A percentile compares a stretch with the other conserved stretches of the same genome.
Conservation (phyloP, 1,140 invertebrate genomes). For the Fopius arisanus region DNA sequence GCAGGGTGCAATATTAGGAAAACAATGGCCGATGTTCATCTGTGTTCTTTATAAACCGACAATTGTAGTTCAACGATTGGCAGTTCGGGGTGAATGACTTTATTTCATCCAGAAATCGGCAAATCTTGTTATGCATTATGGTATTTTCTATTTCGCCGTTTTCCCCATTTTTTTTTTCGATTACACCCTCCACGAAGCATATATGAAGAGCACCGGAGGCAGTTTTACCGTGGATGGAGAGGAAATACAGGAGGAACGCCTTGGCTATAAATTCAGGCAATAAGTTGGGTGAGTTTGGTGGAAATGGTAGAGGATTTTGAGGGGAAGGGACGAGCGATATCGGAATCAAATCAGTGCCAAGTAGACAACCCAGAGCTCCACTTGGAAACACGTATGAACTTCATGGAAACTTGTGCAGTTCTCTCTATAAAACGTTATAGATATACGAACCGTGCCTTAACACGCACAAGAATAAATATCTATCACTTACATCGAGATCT, state of each 20-base stretch:
- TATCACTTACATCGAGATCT: background rate
- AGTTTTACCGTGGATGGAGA: constrained; percentile 12
- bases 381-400: constrained; percentile 24
- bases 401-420: constrained; percentile 28
- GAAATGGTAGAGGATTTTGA: background rate
- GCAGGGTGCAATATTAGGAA: no score
- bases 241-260: constrained; percentile 21
- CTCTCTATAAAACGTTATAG: constrained; percentile 17
- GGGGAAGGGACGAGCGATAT: constrained; percentile 26
- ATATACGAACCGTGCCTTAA: constrained; percentile 22
- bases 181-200: background rate
- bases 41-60: no score
- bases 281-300: constrained; percentile 24
- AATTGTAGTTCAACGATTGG: no score
- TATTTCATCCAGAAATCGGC: no score
- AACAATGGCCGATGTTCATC: no score
- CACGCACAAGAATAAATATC: constrained; percentile 14
- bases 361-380: constrained; percentile 29
- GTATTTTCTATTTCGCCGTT: background rate
- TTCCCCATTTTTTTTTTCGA: background rate
- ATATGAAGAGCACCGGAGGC: constrained; percentile 17
- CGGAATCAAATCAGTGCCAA: constrained; percentile 37
- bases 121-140: background rate
- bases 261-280: constrained; percentile 34
- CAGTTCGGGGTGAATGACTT: no score